Percentiles rank a stretch among this genome's conserved stretches.
Evolutionary conservation across 2,797 vertebrate genomes (phyloP).

Genomic region (Ctenopoma multispine): DNA sequence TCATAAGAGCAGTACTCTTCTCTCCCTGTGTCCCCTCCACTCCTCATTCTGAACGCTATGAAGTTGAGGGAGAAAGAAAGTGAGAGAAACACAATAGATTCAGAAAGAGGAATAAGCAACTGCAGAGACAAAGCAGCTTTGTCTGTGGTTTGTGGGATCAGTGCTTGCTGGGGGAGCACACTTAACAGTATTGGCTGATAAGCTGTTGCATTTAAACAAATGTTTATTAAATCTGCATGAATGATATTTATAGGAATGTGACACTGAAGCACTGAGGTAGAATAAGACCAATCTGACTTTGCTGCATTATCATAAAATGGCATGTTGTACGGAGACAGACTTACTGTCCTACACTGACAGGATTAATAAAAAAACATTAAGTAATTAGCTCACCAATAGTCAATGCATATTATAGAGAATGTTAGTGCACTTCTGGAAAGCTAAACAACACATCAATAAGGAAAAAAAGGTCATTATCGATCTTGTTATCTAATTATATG

Average conservation of each 20-base stretch:
- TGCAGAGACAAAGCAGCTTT: conserved; percentile 57
- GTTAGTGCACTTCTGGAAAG: conserved; percentile 22
- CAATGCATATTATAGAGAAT: conserved; percentile 22
- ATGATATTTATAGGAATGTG: conserved; percentile 37
- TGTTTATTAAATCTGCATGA: conserved; percentile 56
- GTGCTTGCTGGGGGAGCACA: conserved; percentile 52
- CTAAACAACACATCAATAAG: conserved; percentile 41
- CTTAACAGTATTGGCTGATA: conserved; percentile 47
- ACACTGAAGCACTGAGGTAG: not conserved
- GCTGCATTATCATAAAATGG: conserved; percentile 6
- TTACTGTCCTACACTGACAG: not conserved
- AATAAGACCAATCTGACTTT: conserved; percentile 5
- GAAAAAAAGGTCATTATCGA: conserved; percentile 16
- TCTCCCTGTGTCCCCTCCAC: conserved; percentile 7
- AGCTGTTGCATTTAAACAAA: conserved; percentile 55
- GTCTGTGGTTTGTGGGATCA: conserved; percentile 47
- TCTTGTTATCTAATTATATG: not conserved
- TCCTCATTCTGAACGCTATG: conserved; percentile 3
- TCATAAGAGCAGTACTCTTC: conserved; percentile 31
- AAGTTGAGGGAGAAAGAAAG: conserved; percentile 35
- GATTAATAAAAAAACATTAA: conserved; percentile 14
- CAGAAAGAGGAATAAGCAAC: conserved; percentile 36
- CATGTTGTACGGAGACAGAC: not conserved
- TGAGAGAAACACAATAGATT: conserved; percentile 33
- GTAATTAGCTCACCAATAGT: conserved; percentile 48